Percentiles rank a stretch among this genome's conserved stretches.
Evolutionary conservation across 2,797 vertebrate species (phyloP).

Genomic region (Stomatorhinus walkeri): DNA sequence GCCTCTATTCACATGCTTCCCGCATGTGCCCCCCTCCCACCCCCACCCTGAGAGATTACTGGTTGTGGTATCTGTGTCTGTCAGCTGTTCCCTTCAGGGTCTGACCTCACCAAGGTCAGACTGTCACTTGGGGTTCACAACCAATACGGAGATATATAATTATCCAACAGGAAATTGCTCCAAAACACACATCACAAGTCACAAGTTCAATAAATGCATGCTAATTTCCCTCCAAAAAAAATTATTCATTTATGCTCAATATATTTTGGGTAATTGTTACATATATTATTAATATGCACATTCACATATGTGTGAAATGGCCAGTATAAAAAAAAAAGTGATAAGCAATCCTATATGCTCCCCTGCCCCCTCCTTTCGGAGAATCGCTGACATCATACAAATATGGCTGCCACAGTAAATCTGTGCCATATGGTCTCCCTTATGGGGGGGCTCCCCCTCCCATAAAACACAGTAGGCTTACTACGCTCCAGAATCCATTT

Average conservation of each 20-base stretch:
- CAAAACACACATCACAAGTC: neutral
- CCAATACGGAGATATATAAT: neutral
- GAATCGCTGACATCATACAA: constrained; percentile 7
- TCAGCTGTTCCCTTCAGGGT: neutral
- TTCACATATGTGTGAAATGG: neutral
- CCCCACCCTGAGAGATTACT: neutral
- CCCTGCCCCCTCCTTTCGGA: neutral
- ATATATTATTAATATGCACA: neutral
- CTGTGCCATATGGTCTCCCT: constrained; percentile 1
- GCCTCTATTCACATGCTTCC: neutral
- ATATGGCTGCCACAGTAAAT: neutral
- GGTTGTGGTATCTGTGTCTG: neutral
- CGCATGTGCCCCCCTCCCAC: neutral
- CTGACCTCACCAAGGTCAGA: neutral
- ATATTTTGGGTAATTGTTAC: neutral
- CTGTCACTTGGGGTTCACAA: neutral
- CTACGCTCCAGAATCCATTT: neutral
- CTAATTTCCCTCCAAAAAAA: neutral
- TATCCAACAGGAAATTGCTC: neutral
- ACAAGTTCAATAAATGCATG: neutral
- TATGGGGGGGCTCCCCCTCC: neutral
- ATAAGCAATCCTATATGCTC: neutral
- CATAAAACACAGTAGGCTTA: neutral
- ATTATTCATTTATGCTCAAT: neutral
- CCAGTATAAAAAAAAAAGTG: neutral